Conservation (phyloP, 1,140 invertebrate genomes). For the Chrysopa pallens region DNA sequence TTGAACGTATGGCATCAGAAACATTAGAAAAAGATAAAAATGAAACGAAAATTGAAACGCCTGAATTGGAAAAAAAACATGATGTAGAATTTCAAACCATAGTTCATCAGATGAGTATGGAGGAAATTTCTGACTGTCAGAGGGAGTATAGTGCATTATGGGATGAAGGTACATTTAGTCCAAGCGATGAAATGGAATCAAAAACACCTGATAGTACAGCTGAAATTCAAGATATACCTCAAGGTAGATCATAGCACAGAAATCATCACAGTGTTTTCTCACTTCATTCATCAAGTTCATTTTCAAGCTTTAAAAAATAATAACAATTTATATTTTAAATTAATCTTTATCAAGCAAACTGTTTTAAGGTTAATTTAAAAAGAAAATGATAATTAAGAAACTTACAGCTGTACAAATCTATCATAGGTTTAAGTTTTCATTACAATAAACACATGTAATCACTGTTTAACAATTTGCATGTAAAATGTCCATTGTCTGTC, state of each 20-base stretch:
- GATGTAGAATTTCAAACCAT: constrained; percentile 27
- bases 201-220: constrained; percentile 23
- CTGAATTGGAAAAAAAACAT: constrained; percentile 21
- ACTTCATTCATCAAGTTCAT: too few relatives aligned
- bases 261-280: not conserved
- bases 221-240: constrained; percentile 19
- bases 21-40: constrained; percentile 17
- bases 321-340: too few relatives aligned
- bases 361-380: too few relatives aligned
- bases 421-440: too few relatives aligned
- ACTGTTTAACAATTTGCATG: too few relatives aligned
- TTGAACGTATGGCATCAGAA: constrained; percentile 33
- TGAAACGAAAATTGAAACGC: constrained; percentile 14
- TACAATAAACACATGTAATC: too few relatives aligned
- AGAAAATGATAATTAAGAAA: too few relatives aligned
- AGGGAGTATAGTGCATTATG: constrained; percentile 23
- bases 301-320: too few relatives aligned
- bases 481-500: too few relatives aligned
- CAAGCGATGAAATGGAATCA: constrained; percentile 23
- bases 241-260: constrained; percentile 18
- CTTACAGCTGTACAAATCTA: too few relatives aligned
- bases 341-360: too few relatives aligned
- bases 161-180: constrained; percentile 26
- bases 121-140: constrained; percentile 27
- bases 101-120: constrained; percentile 26